Evolutionary conservation across 2,113 vertebrate genomes (phyloP).

Genomic region (Bettongia penicillata): DNA sequence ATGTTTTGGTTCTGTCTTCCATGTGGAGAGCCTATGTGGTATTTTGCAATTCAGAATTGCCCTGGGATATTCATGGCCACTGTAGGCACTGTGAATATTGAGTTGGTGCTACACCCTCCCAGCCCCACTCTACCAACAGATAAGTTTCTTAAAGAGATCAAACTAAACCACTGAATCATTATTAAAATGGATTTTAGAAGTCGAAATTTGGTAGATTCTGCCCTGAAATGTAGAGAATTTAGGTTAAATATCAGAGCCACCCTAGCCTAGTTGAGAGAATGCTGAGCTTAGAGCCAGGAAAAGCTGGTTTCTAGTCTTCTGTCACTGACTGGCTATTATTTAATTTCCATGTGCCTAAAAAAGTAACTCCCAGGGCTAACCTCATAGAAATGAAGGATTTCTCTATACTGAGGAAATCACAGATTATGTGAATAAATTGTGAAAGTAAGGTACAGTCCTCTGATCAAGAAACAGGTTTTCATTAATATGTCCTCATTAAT

Average conservation of each 20-base stretch:
- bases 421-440: neutral
- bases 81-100: no score
- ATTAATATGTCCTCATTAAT: neutral
- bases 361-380: neutral
- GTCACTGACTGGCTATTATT: neutral
- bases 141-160: neutral
- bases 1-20: no score
- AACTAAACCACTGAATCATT: neutral
- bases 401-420: no score
- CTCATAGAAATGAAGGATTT: neutral
- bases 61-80: no score
- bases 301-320: neutral
- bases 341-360: neutral
- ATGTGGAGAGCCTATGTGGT: no score
- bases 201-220: neutral
- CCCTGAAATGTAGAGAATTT: neutral
- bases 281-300: neutral
- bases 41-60: no score
- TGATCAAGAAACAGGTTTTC: neutral
- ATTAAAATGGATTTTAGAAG: neutral
- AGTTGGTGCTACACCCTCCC: neutral
- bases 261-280: neutral
- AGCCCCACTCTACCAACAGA: neutral
- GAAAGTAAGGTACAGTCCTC: neutral
- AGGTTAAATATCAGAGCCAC: neutral